Percentiles rank a stretch among this genome's conserved stretches.
Conservation (phyloP, 2,797 vertebrate genomes). For the Etheostoma perlongum region DNA sequence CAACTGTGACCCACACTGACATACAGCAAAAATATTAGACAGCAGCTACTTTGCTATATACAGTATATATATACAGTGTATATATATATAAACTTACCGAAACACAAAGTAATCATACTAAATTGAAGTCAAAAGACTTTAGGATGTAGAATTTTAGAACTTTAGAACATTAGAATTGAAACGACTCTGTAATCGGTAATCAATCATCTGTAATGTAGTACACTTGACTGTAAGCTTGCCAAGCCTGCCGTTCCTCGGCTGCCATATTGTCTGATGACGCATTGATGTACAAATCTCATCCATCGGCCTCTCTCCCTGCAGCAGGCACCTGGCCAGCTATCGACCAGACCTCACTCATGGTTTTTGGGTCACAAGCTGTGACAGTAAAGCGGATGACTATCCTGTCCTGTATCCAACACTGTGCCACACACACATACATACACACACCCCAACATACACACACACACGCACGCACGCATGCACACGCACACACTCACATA, state of each 20-base stretch:
- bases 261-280: conserved; percentile 60
- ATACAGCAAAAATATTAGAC: background rate
- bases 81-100: background rate
- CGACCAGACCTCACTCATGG: conserved; percentile 69
- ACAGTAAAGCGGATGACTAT: conserved; percentile 72
- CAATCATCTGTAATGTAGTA: conserved; percentile 13
- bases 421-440: conserved; percentile 19
- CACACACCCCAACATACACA: conserved; percentile 12
- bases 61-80: too few relatives aligned
- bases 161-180: conserved; percentile 8
- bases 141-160: too few relatives aligned
- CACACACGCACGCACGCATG: conserved; percentile 22
- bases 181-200: conserved; percentile 20
- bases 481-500: background rate
- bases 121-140: conserved; percentile 8
- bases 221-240: conserved; percentile 25
- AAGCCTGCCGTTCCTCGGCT: conserved; percentile 17
- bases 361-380: conserved; percentile 82
- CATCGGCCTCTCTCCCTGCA: conserved; percentile 39
- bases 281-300: conserved; percentile 61
- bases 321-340: conserved; percentile 72
- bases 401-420: conserved; percentile 47
- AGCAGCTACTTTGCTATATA: background rate
- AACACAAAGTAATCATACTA: background rate
- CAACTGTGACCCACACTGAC: background rate